Evolutionary conservation across 2,797 vertebrate genomes (phyloP).

Genomic region (Hippoglossus hippoglossus): DNA sequence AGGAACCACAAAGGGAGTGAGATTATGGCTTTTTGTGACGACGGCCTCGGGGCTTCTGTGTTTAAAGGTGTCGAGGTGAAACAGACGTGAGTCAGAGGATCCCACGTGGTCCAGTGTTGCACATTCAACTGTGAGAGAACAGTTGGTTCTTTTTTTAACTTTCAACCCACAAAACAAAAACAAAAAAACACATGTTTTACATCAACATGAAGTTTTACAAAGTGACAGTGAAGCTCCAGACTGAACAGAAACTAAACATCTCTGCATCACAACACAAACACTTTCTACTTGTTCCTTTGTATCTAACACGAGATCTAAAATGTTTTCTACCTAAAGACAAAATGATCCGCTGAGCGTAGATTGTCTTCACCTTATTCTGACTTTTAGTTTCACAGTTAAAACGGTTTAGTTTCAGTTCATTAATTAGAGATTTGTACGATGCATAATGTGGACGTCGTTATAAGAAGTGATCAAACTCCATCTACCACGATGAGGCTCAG

Average conservation of each 20-base stretch:
- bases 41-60: slow-evolving; percentile 25
- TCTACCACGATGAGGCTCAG: too few species aligned
- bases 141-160: too few species aligned
- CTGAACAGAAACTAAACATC: background rate
- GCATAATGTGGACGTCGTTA: background rate
- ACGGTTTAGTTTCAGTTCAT: background rate
- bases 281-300: background rate
- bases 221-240: background rate
- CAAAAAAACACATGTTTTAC: background rate
- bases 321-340: too few species aligned
- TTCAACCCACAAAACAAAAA: too few species aligned
- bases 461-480: background rate
- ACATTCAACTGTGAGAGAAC: background rate
- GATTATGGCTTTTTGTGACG: slow-evolving; percentile 54
- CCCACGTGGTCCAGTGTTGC: slow-evolving; percentile 2
- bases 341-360: background rate
- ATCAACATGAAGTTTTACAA: background rate
- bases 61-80: slow-evolving; percentile 49
- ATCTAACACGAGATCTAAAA: background rate
- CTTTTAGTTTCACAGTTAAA: background rate
- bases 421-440: background rate
- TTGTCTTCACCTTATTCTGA: background rate
- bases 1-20: slow-evolving; percentile 36
- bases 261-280: background rate
- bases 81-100: background rate